phyloP scores from a whole-genome alignment of 1,140 invertebrate genomes.

The Scylla paramamosain region DNA sequence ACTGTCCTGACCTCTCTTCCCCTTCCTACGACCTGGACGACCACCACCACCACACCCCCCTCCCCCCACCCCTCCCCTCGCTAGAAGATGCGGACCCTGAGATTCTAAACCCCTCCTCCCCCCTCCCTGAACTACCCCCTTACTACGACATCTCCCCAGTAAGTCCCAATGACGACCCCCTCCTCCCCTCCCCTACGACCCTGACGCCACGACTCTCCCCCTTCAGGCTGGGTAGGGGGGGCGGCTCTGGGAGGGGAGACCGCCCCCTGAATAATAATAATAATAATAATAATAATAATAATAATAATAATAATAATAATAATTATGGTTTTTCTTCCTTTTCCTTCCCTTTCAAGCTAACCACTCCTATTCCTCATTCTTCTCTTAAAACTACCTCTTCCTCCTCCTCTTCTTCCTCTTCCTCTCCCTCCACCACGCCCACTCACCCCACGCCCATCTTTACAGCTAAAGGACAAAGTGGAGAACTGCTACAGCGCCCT shows the following conservation, averaged over 20 bases:
- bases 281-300: constrained; percentile 15
- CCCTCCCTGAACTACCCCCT: constrained; percentile 25
- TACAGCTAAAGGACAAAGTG: background rate
- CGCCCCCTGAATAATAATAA: background rate
- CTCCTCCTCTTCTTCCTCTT: background rate
- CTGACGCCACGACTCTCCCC: background rate
- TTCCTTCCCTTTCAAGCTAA: background rate
- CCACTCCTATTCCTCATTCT: background rate
- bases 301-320: constrained; percentile 7
- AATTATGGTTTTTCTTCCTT: background rate
- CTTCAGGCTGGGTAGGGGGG: background rate
- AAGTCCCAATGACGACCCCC: background rate
- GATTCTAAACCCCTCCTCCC: constrained; percentile 1
- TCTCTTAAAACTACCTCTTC: background rate
- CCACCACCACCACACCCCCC: constrained; percentile 14
- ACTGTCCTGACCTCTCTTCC: background rate
- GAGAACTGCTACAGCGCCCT: background rate
- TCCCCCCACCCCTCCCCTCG: constrained; percentile 17
- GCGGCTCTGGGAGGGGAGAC: background rate
- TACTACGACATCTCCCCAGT: background rate
- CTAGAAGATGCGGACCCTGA: constrained; percentile 24
- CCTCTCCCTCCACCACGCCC: background rate
- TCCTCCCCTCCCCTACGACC: background rate
- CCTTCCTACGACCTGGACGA: background rate
- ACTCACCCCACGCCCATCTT: background rate